These are phyloP conservation scores for Ellobium chinense DNA, from an alignment of 2,888 invertebrate genomes.

Conservation along the genomic window DNA sequence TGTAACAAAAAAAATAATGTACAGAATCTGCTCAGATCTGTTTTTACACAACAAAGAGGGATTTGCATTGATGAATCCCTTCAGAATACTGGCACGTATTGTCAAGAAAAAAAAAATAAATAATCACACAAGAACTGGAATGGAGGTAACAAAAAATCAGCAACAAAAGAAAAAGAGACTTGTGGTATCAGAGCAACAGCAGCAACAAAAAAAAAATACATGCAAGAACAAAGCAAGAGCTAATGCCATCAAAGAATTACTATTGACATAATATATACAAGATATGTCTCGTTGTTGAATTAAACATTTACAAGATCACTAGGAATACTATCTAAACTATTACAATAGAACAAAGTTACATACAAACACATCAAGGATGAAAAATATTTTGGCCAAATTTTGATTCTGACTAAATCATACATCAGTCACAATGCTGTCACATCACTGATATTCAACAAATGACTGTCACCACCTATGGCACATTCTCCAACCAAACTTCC, in stretches of 20 bases:
- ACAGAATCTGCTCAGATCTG: too few relatives aligned
- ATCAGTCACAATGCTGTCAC: background rate
- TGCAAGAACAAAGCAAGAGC: background rate
- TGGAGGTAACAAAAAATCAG: constrained; percentile 11
- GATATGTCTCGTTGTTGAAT: constrained; percentile 39
- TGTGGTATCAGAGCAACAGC: background rate
- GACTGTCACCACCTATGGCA: too few relatives aligned
- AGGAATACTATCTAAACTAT: background rate
- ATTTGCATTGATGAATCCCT: too few relatives aligned
- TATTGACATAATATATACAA: constrained; percentile 21
- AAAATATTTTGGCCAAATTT: constrained; percentile 6
- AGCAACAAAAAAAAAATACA: background rate
- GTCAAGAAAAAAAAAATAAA: background rate
- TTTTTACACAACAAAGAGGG: too few relatives aligned
- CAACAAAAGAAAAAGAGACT: background rate
- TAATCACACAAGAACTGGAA: constrained; percentile 1
- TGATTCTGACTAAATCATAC: background rate
- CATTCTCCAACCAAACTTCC: too few relatives aligned
- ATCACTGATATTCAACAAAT: too few relatives aligned
- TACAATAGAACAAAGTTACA: too few relatives aligned
- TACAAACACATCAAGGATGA: background rate
- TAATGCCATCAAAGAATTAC: too few relatives aligned
- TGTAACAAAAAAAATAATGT: too few relatives aligned
- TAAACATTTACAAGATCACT: background rate
- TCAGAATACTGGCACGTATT: too few relatives aligned